These are phyloP conservation scores for Calephelis nemesis DNA, from an alignment of 1,140 invertebrate genomes.

Conservation along the genomic window DNA sequence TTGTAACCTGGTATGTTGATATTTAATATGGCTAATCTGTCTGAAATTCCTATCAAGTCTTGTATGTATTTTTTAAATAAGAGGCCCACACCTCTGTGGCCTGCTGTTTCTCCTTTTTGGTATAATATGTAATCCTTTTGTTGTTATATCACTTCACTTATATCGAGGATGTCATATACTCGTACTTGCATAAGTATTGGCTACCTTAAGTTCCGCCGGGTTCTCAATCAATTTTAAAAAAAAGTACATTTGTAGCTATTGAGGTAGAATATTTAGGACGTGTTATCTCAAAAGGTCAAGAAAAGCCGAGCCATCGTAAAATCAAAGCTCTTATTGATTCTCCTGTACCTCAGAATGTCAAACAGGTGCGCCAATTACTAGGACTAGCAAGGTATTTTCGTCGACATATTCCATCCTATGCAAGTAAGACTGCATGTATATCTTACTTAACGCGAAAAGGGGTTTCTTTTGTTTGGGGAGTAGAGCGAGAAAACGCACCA, in stretches of 20 bases:
- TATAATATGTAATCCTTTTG: not conserved
- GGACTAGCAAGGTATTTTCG: too few relatives aligned
- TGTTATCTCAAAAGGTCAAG: not conserved
- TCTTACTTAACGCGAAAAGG: too few relatives aligned
- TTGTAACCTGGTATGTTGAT: too few relatives aligned
- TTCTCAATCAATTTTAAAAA: constrained; percentile 25
- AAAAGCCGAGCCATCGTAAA: too few relatives aligned
- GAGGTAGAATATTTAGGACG: constrained; percentile 22
- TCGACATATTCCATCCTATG: too few relatives aligned
- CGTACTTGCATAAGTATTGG: not conserved
- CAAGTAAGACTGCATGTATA: too few relatives aligned
- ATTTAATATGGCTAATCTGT: not conserved
- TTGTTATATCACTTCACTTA: constrained; percentile 9
- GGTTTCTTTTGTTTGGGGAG: too few relatives aligned
- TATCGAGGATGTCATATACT: not conserved
- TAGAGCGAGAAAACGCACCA: too few relatives aligned
- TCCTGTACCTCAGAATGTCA: too few relatives aligned
- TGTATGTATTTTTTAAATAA: not conserved
- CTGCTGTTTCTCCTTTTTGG: not conserved
- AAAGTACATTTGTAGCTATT: constrained; percentile 22
- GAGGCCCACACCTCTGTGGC: not conserved
- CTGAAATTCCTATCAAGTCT: not conserved
- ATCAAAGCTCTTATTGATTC: too few relatives aligned
- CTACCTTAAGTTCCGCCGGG: constrained; percentile 20
- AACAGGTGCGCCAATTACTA: too few relatives aligned